Evolutionary conservation across 2,888 invertebrate genomes (phyloP).

Genomic region (Ophioninae sp.): DNA sequence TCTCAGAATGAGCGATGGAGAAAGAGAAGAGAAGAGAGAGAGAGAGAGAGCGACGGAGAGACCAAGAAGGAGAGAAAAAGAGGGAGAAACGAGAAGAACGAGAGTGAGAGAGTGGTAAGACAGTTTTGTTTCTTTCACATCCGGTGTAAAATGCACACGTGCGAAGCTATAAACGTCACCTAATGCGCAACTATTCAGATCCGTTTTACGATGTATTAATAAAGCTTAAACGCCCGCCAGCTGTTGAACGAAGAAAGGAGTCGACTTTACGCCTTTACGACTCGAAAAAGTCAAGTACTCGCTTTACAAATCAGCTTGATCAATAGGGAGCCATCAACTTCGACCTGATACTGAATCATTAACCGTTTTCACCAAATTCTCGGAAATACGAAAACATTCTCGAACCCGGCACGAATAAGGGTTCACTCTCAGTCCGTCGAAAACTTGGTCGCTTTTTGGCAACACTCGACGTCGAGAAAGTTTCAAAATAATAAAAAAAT

Average conservation of each 20-base stretch:
- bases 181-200: conserved; percentile 60
- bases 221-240: conserved; percentile 54
- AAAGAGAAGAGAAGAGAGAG: neutral
- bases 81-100: neutral
- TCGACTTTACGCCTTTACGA: conserved; percentile 44
- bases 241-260: conserved; percentile 42
- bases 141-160: conserved; percentile 59
- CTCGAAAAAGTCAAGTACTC: conserved; percentile 38
- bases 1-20: neutral
- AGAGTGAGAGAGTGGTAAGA: conserved; percentile 35
- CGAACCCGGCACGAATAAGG: neutral
- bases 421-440: no score
- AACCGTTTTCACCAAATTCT: neutral
- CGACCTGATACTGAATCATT: neutral
- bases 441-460: neutral
- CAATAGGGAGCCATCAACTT: conserved; percentile 15
- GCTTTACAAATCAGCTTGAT: conserved; percentile 47
- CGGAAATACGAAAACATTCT: neutral
- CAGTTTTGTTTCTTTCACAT: conserved; percentile 58
- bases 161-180: conserved; percentile 52
- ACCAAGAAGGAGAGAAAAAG: neutral
- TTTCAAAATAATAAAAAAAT: neutral
- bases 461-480: neutral
- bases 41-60: neutral
- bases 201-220: conserved; percentile 63